phyloP scores from a whole-genome alignment of 2,113 vertebrate species.

The Bos indicus region DNA sequence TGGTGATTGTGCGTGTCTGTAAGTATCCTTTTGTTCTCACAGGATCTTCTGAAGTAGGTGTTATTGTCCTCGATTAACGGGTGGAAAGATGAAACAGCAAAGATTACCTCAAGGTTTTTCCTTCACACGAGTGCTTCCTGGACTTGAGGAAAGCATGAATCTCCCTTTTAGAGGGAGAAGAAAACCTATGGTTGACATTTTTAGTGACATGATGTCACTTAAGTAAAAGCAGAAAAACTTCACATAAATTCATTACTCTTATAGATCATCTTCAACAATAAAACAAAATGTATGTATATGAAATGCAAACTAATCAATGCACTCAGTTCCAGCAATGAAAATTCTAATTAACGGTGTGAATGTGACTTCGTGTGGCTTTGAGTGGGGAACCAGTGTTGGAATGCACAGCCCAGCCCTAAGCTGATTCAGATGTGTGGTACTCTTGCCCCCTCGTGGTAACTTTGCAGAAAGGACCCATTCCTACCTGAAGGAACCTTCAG shows the following conservation, averaged over 20 bases:
- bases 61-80: neutral
- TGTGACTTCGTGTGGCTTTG: neutral
- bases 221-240: neutral
- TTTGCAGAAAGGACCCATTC: neutral
- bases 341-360: neutral
- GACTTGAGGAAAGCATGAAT: neutral
- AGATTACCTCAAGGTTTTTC: neutral
- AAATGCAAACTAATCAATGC: neutral
- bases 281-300: neutral
- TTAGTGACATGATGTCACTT: neutral
- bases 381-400: rapidly evolving
- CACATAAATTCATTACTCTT: neutral
- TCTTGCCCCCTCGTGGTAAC: neutral
- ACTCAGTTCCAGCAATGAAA: neutral
- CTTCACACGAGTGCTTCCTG: neutral
- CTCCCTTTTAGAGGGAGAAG: neutral
- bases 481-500: neutral
- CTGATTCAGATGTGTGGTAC: neutral
- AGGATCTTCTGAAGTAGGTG: neutral
- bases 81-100: neutral
- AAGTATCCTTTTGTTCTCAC: neutral
- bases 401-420: no score
- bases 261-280: neutral
- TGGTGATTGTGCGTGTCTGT: neutral
- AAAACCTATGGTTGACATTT: neutral